A percentile compares a stretch with the other conserved stretches of the same genome.
phyloP scores from a whole-genome alignment of 1,140 invertebrate genomes.

The Heliconius congener region DNA sequence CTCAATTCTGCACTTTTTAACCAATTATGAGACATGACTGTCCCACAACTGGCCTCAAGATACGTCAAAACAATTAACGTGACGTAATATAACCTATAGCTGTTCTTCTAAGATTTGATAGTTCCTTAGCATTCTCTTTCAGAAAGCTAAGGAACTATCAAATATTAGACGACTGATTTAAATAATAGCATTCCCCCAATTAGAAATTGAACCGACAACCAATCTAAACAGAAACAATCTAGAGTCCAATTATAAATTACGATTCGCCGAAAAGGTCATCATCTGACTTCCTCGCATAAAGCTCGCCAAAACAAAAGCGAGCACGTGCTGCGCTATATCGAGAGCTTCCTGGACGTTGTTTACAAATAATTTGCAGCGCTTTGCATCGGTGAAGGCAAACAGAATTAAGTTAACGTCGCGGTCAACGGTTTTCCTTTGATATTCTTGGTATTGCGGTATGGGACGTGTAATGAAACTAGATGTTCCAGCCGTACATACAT shows the following conservation, averaged over 20 bases:
- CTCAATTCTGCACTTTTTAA: no score
- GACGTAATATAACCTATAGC: no score
- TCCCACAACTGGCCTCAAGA: no score
- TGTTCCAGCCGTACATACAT: not conserved
- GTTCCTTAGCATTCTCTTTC: no score
- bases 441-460: slow-evolving; percentile 16
- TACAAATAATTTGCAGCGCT: slow-evolving; percentile 63
- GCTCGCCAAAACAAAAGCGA: slow-evolving; percentile 47
- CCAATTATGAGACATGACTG: no score
- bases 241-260: not conserved
- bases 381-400: slow-evolving; percentile 56
- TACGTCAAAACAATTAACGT: no score
- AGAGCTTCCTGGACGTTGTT: slow-evolving; percentile 59
- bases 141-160: no score
- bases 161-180: no score
- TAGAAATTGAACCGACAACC: not conserved
- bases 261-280: slow-evolving; percentile 38
- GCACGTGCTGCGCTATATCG: slow-evolving; percentile 58
- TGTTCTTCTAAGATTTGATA: no score
- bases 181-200: no score
- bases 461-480: not conserved
- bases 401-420: slow-evolving; percentile 52
- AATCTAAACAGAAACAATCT: not conserved
- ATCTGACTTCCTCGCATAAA: slow-evolving; percentile 7
- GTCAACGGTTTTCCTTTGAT: slow-evolving; percentile 44